These are phyloP conservation scores for Aproaerema taeniolella DNA, from an alignment of 2,888 invertebrate species.

Conservation along the genomic window DNA sequence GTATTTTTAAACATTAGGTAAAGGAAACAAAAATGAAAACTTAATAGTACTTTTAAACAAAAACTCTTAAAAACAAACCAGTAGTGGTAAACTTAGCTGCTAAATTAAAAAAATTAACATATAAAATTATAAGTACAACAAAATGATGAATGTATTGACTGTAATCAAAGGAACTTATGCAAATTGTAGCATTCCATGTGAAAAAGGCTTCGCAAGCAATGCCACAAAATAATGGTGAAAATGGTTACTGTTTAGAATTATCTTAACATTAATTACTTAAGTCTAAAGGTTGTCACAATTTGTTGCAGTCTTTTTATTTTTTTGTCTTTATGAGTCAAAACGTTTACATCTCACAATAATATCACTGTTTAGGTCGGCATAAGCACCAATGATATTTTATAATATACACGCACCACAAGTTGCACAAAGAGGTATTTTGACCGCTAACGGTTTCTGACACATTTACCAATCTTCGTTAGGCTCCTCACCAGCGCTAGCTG, in stretches of 20 bases:
- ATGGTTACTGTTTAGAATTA: constrained; percentile 19
- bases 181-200: too few relatives aligned
- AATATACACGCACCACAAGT: constrained; percentile 46
- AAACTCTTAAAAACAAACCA: constrained; percentile 19
- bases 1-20: not conserved
- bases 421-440: constrained; percentile 29
- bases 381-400: constrained; percentile 53
- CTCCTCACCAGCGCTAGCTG: constrained; percentile 51
- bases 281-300: constrained; percentile 37
- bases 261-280: constrained; percentile 20
- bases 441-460: constrained; percentile 28
- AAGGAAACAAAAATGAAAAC: not conserved
- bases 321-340: too few relatives aligned
- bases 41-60: constrained; percentile 21
- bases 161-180: constrained; percentile 45
- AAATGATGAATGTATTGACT: constrained; percentile 40
- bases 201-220: too few relatives aligned
- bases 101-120: constrained; percentile 20
- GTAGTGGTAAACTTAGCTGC: constrained; percentile 15
- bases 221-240: constrained; percentile 20
- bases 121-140: constrained; percentile 49
- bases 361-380: constrained; percentile 27
- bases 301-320: constrained; percentile 33
- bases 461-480: constrained; percentile 77
- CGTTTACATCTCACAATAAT: too few relatives aligned